Base-by-base conservation (phyloP, 2,888 invertebrate species). In the Meteorus colon region DNA sequence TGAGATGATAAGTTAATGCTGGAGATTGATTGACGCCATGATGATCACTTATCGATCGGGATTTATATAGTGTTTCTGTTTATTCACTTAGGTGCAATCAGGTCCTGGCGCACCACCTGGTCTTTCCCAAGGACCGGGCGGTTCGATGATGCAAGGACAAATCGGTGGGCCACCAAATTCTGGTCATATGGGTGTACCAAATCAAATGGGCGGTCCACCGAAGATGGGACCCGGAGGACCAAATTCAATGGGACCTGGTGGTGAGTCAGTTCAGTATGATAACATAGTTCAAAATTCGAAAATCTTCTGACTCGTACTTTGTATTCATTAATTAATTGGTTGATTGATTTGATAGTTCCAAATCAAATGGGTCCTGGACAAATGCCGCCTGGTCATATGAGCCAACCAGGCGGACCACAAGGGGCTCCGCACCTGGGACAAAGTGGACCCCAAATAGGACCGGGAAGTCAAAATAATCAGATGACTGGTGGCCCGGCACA, bases 361-460 rank as follows among this genome's bases (percentile, higher is more conserved):
- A 84, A 84, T 10, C 84, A 84, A 68, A 84, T 85, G 82, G 88
- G 89, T n/a, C 86, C 88, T n/a, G 87, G 86, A 5, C 85, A 85
- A 75, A 84, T 85, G 83, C 87, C 77, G 19, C 78, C 78, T 19
- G 81, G 82, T 60, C 86, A 85, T n/a, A 86, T 87, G 83, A 77
- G 79, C 51, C 79, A 45, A 48, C 82, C 85, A 4, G 84, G 84
- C 45, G 86, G 85, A 45, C 85, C 86, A 31, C 86, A 84, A 70
- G 82, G 82, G 2, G 83, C 82, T 29, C 82, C 83, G 4, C 84
- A 85, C 37, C 82, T 85, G 77, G 55, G 55, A 19, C 84, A 82
- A 72, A 82, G 84, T 27, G 86, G 84, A 60, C 84, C 86, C 31
- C 87, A 85, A 77, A 80, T 82, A 74, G 83, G 81, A 74, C 82